Evolutionary conservation across 2,888 invertebrate species (phyloP).

Genomic region (Agonum fuliginosum): DNA sequence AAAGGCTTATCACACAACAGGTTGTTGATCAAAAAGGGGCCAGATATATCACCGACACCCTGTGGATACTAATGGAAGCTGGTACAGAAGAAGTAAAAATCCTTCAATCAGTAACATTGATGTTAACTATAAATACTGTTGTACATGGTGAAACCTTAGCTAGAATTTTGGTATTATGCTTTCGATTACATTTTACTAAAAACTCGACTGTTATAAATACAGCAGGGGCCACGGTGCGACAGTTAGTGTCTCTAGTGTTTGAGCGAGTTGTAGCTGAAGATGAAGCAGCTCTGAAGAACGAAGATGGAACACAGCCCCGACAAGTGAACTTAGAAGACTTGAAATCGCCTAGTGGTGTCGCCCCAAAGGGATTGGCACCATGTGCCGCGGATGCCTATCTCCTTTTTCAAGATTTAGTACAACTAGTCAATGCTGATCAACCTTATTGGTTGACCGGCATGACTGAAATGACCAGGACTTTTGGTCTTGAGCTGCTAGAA

Average conservation of each 20-base stretch:
- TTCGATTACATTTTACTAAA: constrained; percentile 96
- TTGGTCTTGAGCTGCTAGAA: constrained; percentile 96
- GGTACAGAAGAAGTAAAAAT: constrained; percentile 97
- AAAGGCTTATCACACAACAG: constrained; percentile 93
- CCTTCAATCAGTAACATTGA: constrained; percentile 93
- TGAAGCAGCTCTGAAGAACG: constrained; percentile 71
- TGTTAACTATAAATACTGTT: constrained; percentile 95
- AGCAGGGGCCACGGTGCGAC: constrained; percentile 97
- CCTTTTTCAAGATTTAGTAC: constrained; percentile 97
- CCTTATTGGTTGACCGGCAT: constrained; percentile 97
- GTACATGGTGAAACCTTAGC: constrained; percentile 96
- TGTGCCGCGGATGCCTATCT: constrained; percentile 96
- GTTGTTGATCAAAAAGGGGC: constrained; percentile 94
- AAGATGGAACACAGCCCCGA: constrained; percentile 66
- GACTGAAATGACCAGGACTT: constrained; percentile 97
- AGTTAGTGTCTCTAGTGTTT: constrained; percentile 93
- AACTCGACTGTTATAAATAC: constrained; percentile 97
- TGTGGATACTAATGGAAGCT: constrained; percentile 96
- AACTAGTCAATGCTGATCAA: constrained; percentile 96
- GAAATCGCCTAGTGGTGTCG: constrained; percentile 83
- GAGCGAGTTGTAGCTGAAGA: constrained; percentile 88
- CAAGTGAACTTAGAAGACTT: constrained; percentile 86
- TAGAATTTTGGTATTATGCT: constrained; percentile 95
- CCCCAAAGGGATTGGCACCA: constrained; percentile 88
- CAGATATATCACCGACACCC: constrained; percentile 91